Percentiles rank a stretch among this genome's conserved stretches.
phyloP scores from a whole-genome alignment of 1,140 invertebrate species.

The Pseudachorutes palmiensis region DNA sequence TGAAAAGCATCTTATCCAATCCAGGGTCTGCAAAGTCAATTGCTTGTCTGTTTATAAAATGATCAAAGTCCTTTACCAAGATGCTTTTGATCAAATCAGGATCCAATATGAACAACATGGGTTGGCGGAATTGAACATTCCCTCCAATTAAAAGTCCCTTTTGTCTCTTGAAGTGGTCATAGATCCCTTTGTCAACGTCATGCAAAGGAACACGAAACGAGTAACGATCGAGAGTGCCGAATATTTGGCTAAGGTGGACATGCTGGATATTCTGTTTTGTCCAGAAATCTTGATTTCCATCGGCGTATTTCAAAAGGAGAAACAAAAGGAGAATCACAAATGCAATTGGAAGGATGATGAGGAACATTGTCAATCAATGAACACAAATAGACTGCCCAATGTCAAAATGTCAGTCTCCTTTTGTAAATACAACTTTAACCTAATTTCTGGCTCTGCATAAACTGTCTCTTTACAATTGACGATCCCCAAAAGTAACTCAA shows the following conservation, averaged over 20 bases:
- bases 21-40: not conserved
- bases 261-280: not conserved
- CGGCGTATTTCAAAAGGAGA: not conserved
- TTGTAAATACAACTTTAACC: too few relatives aligned
- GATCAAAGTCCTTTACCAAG: conserved; percentile 42
- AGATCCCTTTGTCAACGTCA: not conserved
- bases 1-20: conserved; percentile 22
- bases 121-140: conserved; percentile 30
- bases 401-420: too few relatives aligned
- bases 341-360: too few relatives aligned
- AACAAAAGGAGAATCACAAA: not conserved
- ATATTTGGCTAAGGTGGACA: not conserved
- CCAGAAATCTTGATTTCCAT: not conserved
- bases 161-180: not conserved
- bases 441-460: too few relatives aligned
- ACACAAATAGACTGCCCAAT: too few relatives aligned
- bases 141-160: not conserved
- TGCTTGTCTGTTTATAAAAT: conserved; percentile 36
- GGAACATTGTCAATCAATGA: too few relatives aligned
- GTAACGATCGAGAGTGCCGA: not conserved
- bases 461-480: too few relatives aligned
- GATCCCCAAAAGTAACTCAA: too few relatives aligned
- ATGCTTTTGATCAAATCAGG: conserved; percentile 43
- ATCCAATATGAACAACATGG: conserved; percentile 43
- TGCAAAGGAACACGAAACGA: not conserved